Conservation (phyloP, 2,797 vertebrate species). For the Pangasius mekongensis region DNA sequence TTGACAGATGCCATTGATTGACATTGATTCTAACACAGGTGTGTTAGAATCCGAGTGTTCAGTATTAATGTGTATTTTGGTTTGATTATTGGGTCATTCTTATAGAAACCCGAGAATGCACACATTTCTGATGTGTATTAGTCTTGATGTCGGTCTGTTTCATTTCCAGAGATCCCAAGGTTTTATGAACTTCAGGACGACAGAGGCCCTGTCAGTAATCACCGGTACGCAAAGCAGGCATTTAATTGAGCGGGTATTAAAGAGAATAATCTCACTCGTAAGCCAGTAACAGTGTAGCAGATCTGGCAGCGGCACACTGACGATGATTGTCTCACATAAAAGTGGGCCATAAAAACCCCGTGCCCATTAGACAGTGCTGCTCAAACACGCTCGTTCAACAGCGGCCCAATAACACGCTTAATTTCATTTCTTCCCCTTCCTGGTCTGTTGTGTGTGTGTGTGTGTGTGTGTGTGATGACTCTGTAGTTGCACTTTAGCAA, state of each 20-base stretch:
- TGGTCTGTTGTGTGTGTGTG: background rate
- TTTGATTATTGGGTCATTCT: background rate
- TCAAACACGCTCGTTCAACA: conserved; percentile 15
- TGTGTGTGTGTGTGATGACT: background rate
- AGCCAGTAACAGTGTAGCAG: conserved; percentile 59
- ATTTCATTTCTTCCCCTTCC: conserved; percentile 23
- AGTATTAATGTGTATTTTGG: background rate
- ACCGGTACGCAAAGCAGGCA: conserved; percentile 69
- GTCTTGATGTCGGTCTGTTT: background rate
- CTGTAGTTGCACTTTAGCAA: conserved; percentile 8
- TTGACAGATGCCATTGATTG: background rate
- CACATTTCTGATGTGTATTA: background rate
- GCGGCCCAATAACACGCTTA: conserved; percentile 31
- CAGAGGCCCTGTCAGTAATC: conserved; percentile 59
- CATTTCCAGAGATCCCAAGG: background rate
- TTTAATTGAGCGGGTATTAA: conserved; percentile 79
- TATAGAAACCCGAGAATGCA: background rate
- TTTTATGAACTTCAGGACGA: background rate
- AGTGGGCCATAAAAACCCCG: conserved; percentile 32
- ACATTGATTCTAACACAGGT: too few relatives aligned
- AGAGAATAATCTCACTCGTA: conserved; percentile 71
- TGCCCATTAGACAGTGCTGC: conserved; percentile 24
- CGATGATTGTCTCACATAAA: conserved; percentile 31
- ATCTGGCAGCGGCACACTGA: conserved; percentile 33
- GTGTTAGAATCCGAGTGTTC: background rate